phyloP scores from a whole-genome alignment of 1,140 invertebrate genomes.

The Gyrodactylus salaris region DNA sequence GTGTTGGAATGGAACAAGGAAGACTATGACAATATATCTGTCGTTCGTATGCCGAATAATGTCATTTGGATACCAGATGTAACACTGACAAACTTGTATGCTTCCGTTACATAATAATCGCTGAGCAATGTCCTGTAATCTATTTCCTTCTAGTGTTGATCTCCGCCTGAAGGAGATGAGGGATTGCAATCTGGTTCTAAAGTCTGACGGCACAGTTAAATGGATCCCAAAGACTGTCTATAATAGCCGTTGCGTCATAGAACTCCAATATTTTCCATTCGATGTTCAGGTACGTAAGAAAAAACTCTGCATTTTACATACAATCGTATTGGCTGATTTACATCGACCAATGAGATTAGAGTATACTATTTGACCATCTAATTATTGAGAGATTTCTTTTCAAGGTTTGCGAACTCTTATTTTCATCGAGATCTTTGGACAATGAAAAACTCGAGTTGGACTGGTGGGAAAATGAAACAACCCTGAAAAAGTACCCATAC shows the following conservation, averaged over 20 bases:
- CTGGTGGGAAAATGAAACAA: not conserved
- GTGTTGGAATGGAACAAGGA: not conserved
- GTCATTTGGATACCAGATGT: not conserved
- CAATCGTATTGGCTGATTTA: too few species aligned
- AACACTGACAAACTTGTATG: not conserved
- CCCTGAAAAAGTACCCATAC: too few species aligned
- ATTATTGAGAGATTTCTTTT: too few species aligned
- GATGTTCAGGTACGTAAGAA: conserved; percentile 10
- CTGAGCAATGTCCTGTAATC: too few species aligned
- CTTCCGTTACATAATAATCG: not conserved
- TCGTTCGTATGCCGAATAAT: not conserved
- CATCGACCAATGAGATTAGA: too few species aligned
- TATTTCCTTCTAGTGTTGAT: conserved; percentile 35
- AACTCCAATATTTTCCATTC: conserved; percentile 11
- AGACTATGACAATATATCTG: not conserved
- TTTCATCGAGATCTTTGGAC: not conserved
- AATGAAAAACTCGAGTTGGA: not conserved
- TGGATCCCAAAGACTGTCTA: conserved; percentile 23
- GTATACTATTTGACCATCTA: too few species aligned
- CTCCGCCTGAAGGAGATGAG: conserved; percentile 82
- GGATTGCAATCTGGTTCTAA: conserved; percentile 68
- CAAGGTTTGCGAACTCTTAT: not conserved
- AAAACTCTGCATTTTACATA: too few species aligned
- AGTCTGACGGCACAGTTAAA: conserved; percentile 52
- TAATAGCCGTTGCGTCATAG: conserved; percentile 10